phyloP scores from a whole-genome alignment of 2,888 invertebrate species.

The Limnephilus auricula region DNA sequence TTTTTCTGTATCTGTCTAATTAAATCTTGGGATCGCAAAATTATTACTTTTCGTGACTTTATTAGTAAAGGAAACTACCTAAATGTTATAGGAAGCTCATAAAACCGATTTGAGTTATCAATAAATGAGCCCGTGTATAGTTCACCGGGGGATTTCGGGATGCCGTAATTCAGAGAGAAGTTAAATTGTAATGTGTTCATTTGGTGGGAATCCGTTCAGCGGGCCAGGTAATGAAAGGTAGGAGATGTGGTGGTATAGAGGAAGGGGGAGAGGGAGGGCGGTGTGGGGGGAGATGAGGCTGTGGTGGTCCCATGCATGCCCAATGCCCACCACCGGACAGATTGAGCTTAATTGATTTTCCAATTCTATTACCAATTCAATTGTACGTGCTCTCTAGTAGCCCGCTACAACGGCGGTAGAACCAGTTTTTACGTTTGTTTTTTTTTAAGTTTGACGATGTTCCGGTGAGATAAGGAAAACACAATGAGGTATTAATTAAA shows the following conservation, averaged over 20 bases:
- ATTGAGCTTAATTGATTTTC: conserved; percentile 56
- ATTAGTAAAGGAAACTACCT: neutral
- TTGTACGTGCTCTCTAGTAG: conserved; percentile 41
- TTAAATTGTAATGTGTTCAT: conserved; percentile 17
- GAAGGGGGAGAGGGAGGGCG: too few relatives aligned
- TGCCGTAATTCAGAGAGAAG: neutral
- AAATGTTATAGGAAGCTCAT: neutral
- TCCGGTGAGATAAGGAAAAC: conserved; percentile 28
- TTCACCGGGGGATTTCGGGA: neutral
- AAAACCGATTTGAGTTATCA: neutral
- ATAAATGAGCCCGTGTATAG: neutral
- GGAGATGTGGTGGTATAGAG: too few relatives aligned
- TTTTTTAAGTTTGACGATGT: conserved; percentile 35
- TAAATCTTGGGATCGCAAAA: neutral
- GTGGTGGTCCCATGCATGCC: neutral
- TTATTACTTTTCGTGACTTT: neutral
- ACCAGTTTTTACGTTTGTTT: conserved; percentile 31
- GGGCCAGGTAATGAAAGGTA: neutral
- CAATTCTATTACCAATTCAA: conserved; percentile 56
- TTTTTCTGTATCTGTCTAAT: too few relatives aligned
- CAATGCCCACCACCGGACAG: conserved; percentile 17
- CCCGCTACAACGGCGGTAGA: conserved; percentile 27
- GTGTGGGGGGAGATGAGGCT: conserved; percentile 7
- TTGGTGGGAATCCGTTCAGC: conserved; percentile 18
- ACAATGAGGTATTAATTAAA: conserved; percentile 45